Evolutionary conservation across 2,113 vertebrate species (phyloP).

Genomic region (Tauraco erythrolophus): DNA sequence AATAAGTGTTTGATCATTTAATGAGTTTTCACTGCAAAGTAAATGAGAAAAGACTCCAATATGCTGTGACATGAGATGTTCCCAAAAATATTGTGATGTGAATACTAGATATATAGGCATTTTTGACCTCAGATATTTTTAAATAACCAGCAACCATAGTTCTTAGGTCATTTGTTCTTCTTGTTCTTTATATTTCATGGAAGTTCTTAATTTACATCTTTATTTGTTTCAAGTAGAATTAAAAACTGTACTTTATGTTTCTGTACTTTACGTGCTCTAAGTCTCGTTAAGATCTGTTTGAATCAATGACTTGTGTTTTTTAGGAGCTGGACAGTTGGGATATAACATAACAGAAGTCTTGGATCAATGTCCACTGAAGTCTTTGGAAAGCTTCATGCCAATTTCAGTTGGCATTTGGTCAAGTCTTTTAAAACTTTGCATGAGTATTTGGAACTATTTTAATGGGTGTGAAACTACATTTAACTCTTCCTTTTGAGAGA

Average conservation of each 20-base stretch:
- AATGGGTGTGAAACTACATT: constrained; percentile 34
- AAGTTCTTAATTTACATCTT: background rate
- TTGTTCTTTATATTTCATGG: background rate
- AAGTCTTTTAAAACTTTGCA: constrained; percentile 36
- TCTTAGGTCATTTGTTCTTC: background rate
- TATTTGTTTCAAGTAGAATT: background rate
- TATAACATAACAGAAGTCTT: constrained; percentile 47
- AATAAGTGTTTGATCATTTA: background rate
- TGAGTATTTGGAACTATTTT: constrained; percentile 19
- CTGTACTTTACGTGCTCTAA: background rate
- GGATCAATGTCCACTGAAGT: constrained; percentile 26
- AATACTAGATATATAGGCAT: background rate
- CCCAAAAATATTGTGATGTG: background rate
- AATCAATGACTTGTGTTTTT: background rate
- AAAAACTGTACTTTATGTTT: background rate
- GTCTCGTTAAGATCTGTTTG: background rate
- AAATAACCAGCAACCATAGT: background rate
- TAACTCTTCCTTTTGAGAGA: constrained; percentile 27
- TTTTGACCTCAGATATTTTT: background rate
- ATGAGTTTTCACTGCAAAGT: background rate
- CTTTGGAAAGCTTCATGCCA: constrained; percentile 11
- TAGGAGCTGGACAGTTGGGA: constrained; percentile 12
- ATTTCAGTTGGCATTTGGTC: constrained; percentile 37
- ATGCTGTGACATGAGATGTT: background rate
- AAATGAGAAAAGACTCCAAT: background rate